Evolutionary conservation across 2,797 vertebrate genomes (phyloP), one percentile per base, ranked within the genome.

Genomic region (Astyanax mexicanus): DNA sequence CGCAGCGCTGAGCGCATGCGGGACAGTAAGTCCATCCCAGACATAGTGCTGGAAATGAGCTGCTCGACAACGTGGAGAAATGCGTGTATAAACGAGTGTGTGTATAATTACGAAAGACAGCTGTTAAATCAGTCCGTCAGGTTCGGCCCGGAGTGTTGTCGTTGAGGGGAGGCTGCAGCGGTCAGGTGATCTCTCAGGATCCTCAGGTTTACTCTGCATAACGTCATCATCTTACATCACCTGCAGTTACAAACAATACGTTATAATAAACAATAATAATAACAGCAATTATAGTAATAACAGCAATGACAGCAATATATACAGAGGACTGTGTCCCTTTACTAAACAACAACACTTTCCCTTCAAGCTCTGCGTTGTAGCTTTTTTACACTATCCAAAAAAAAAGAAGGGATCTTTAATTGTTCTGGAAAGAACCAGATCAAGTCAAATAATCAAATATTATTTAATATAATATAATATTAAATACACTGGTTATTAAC

Each of bases 1-100:
- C 86, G 89, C 77, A 94, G 90, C 45, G 76, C 81, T 1, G 92
- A 92, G 23, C 90, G 86, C 74, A 94, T 71, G 40, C 86, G 92
- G 29, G 69, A 85, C 47, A 94, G 58, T 5, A 94, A 52, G 51
- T 84, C 89, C 3, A 80, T 84, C 9, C 90, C 86, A 5, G 93
- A 87, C 93, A 94, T 94, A 29, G 75, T 84, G 54, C 23, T 6
- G 23, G 1, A 6, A 44, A 2, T 11, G 54, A 23, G 71, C 65
- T 58, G 21, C 3, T 37, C 21, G 27, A 6, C 19, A 60, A 17
- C 5, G 32, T 27, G 71, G 72, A 45, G 65, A 75, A 42, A 15
- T 0, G 73, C 64, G 15, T 45, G 15, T 45, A 1, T 19, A 3
- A 6, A 42, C 25, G n/a, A 23, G 10, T 11, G 17, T 9, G 49